A percentile compares a stretch with the other conserved stretches of the same genome.
Evolutionary conservation across 1,140 invertebrate genomes (phyloP).

Genomic region (Zeugodacus cucurbitae): DNA sequence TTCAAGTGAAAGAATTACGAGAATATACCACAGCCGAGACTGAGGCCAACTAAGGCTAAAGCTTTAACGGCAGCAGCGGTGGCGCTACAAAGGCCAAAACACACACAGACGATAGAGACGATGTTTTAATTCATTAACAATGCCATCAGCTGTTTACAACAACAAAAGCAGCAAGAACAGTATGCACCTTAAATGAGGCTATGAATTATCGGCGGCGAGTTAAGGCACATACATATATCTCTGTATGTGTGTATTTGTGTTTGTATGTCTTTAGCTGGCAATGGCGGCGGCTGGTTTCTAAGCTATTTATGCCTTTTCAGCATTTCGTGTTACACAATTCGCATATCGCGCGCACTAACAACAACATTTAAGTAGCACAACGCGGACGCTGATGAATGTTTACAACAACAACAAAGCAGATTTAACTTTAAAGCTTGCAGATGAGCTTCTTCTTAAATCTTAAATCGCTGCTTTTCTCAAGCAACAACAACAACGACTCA

Average conservation of each 20-base stretch:
- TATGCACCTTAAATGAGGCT: neutral
- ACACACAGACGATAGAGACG: neutral
- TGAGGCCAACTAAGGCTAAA: neutral
- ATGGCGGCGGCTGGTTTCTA: neutral
- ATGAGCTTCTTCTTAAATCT: neutral
- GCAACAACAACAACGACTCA: too few relatives aligned
- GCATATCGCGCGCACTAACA: neutral
- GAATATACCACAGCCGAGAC: neutral
- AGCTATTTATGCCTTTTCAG: neutral
- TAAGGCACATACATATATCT: neutral
- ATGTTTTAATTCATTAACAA: constrained; percentile 32
- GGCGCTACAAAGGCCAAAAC: neutral
- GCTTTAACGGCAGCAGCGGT: neutral
- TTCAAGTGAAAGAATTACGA: neutral
- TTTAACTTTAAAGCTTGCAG: neutral
- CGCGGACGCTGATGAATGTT: neutral
- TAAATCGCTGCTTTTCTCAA: neutral
- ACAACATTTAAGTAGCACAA: neutral
- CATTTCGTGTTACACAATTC: neutral
- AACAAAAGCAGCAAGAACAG: neutral
- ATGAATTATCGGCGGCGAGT: neutral
- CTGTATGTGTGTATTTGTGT: neutral
- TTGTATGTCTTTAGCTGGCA: neutral
- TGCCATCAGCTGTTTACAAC: neutral
- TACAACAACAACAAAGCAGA: neutral